Conservation (phyloP, 2,888 invertebrate species). For the Tinea semifulvella region DNA sequence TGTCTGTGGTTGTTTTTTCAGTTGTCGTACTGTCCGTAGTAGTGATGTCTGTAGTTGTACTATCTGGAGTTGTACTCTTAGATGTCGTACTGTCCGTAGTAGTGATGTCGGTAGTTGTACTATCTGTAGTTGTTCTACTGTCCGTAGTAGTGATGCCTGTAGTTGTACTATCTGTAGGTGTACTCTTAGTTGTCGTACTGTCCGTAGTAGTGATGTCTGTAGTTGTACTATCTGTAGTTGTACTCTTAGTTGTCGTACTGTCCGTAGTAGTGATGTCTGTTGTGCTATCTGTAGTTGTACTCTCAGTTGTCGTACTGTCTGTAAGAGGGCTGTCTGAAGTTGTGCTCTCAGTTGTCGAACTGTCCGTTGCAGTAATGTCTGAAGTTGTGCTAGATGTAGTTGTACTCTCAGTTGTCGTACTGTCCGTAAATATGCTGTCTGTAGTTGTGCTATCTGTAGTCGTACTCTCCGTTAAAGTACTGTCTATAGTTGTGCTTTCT, state of each 20-base stretch:
- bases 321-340: slow-evolving; percentile 2
- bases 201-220: not conserved
- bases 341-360: not conserved
- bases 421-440: slow-evolving; percentile 1
- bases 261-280: not conserved
- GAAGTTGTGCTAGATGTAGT: slow-evolving; percentile 5
- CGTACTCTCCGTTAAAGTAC: slow-evolving; percentile 9
- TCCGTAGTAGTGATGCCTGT: not conserved
- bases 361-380: not conserved
- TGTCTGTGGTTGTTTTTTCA: not conserved
- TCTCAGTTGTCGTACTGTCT: not conserved
- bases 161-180: slow-evolving; percentile 3
- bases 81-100: not conserved
- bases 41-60: not conserved
- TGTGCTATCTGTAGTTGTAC: slow-evolving; percentile 1
- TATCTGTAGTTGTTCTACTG: not conserved
- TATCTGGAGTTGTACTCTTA: not conserved
- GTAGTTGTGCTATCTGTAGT: slow-evolving; percentile 8
- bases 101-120: not conserved
- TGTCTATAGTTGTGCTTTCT: slow-evolving; percentile 14
- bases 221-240: not conserved
- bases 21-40: not conserved
- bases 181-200: no score
- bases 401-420: slow-evolving; percentile 15
- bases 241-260: not conserved